Evolutionary conservation across 53 echinoderm and acorn worm species (phyloP), one percentile per base, ranked within the genome.

Genomic region (Patiria pectinifera): DNA sequence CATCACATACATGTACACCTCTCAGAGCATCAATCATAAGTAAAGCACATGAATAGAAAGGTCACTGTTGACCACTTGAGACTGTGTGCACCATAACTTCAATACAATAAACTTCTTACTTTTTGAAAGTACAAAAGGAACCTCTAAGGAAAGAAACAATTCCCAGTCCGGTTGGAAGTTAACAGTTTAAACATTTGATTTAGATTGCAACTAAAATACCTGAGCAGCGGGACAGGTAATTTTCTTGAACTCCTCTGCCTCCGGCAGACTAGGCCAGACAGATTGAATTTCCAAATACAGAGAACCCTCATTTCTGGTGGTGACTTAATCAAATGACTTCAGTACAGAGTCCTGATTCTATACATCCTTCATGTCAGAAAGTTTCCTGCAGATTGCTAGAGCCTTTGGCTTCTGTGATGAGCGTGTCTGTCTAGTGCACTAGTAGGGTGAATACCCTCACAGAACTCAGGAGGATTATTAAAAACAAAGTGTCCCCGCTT

Each of bases 371-470:
- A 66, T 66, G 3, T 18, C 15, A 66, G 3, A 66, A 66, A 66
- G 3, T 66, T 18, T 3, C 3, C 19, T 6, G 4, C 53, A 53
- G 6, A 18, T 66, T 16, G 12, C 14, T 11, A 66, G 3, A 18
- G 66, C 19, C 66, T 18, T 66, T 66, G 66, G 66, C 66, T 66
- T 15, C 3, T 66, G 59, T 59, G 12, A n/a, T 82, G n/a, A 19
- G 45, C 59, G 12, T 19, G 47, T 35, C 12, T 16, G 21, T 16
- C 19, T 46, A 86, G 49, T 7, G 85, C 85, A 13, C 10, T 15
- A 53, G 53, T 53, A 58, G 21, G 87, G 78, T 87, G 87, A 87
- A 78, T 85, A 85, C 45, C 85, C 85, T 85, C 21, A 26, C 60
- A 23, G 35, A 85, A 69, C 79, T 44, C 19, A 46, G 47, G 12